Evolutionary conservation across 2,113 vertebrate genomes (phyloP), one percentile per base, ranked within the genome.

Genomic region (Felis chaus): DNA sequence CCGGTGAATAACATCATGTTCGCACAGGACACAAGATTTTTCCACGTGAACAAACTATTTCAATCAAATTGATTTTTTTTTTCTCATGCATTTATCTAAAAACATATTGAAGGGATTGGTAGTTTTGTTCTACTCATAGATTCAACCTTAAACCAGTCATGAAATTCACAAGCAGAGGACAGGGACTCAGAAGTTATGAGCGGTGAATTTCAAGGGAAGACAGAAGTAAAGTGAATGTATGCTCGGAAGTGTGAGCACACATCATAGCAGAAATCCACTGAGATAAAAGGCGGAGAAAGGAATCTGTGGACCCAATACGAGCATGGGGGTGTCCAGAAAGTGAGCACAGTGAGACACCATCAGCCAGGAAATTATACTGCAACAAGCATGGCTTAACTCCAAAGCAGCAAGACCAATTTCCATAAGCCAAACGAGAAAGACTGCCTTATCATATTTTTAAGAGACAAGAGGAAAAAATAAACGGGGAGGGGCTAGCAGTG

Each of bases 31-130:
- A 55, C 16, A 88, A 91, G 33, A 78, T 85, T 88, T 96, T 90
- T 82, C 39, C 76, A 73, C 87, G 73, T 96, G 61, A 96, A 73
- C 15, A 89, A 98, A 92, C 71, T 80, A 90, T 96, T 86, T 88
- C 27, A 68, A 93, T 88, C 41, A 89, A 81, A 25, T 79, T 85
- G 53, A 82, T 73, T 96, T 91, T 76, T 71, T 96, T 94, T 79
- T 85, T 57, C 89, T 74, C 80, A 39, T 31, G 39, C 91, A 89
- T 68, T 90, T 94, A 73, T 74, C 68, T 92, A 88, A 85, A 83
- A 94, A 89, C 81, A 79, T 81, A 74, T 7, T 33, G 48, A 85
- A 82, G 33, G 18, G 12, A 29, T 86, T 88, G 41, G 61, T 41
- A 29, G 48, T 90, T 86, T 87, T 94, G 31, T 81, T 93, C 78